These are phyloP conservation scores for Leptodirus hochenwartii DNA, from an alignment of 2,888 invertebrate species.

Conservation along the genomic window DNA sequence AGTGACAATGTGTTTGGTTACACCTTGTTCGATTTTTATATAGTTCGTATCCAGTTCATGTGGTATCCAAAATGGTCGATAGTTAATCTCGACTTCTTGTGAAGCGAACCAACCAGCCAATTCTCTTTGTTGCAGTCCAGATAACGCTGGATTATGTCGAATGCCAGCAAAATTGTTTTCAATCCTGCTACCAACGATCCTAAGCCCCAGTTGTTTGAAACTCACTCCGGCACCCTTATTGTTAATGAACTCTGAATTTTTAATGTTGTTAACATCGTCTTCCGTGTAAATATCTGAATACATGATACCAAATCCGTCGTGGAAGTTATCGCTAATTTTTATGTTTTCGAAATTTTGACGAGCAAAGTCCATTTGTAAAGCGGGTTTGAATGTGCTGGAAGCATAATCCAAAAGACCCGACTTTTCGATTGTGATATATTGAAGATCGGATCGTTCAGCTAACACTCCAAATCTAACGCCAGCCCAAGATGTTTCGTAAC, in stretches of 20 bases:
- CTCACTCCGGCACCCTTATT: slow-evolving; percentile 81
- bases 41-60: slow-evolving; percentile 32
- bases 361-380: slow-evolving; percentile 73
- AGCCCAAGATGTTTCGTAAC: slow-evolving; percentile 87
- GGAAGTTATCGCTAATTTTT: slow-evolving; percentile 66
- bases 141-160: slow-evolving; percentile 77
- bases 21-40: slow-evolving; percentile 48
- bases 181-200: slow-evolving; percentile 57
- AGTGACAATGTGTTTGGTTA: slow-evolving; percentile 66
- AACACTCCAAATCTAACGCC: slow-evolving; percentile 80
- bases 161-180: slow-evolving; percentile 83
- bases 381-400: slow-evolving; percentile 72
- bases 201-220: slow-evolving; percentile 72
- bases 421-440: slow-evolving; percentile 74
- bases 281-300: slow-evolving; percentile 88
- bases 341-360: slow-evolving; percentile 68
- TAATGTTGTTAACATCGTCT: slow-evolving; percentile 61
- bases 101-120: slow-evolving; percentile 81
- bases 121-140: slow-evolving; percentile 71
- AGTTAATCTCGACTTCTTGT: slow-evolving; percentile 51
- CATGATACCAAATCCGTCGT: slow-evolving; percentile 83
- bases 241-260: slow-evolving; percentile 66
- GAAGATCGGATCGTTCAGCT: slow-evolving; percentile 71
- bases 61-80: slow-evolving; percentile 57
- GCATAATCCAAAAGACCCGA: slow-evolving; percentile 90